phyloP scores from a whole-genome alignment of 2,113 vertebrate species.

The Sciurus niger region DNA sequence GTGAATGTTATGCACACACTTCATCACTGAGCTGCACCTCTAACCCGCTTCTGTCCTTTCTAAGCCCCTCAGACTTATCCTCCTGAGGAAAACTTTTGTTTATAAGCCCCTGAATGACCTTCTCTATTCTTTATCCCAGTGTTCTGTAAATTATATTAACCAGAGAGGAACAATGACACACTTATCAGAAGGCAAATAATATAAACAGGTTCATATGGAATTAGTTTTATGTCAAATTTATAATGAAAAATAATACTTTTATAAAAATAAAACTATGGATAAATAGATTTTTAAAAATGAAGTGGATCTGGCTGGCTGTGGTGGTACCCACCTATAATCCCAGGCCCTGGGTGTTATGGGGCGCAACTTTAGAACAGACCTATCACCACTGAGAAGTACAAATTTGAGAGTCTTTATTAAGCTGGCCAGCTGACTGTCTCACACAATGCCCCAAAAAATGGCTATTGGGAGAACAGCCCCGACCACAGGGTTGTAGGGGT shows the following conservation, averaged over 20 bases:
- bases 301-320: not conserved
- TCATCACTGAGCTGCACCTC: not conserved
- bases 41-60: not conserved
- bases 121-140: conserved; percentile 7
- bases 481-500: too few species aligned
- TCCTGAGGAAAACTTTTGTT: conserved; percentile 11
- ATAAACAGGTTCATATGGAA: not conserved
- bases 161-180: not conserved
- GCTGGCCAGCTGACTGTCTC: too few species aligned
- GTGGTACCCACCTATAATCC: not conserved
- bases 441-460: too few species aligned
- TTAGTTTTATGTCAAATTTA: conserved; percentile 41
- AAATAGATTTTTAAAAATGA: conserved; percentile 39
- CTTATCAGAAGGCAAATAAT: conserved; percentile 39
- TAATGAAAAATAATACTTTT: conserved; percentile 21
- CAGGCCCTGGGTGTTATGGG: not conserved
- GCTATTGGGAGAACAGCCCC: too few species aligned
- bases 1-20: not conserved
- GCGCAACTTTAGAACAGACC: too few species aligned
- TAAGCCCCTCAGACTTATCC: not conserved
- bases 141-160: not conserved
- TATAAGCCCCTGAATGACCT: not conserved
- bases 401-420: too few species aligned
- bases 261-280: not conserved
- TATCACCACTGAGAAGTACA: too few species aligned